Evolutionary conservation across 2,888 invertebrate genomes (phyloP).

Genomic region (Drosophila imparisetae): DNA sequence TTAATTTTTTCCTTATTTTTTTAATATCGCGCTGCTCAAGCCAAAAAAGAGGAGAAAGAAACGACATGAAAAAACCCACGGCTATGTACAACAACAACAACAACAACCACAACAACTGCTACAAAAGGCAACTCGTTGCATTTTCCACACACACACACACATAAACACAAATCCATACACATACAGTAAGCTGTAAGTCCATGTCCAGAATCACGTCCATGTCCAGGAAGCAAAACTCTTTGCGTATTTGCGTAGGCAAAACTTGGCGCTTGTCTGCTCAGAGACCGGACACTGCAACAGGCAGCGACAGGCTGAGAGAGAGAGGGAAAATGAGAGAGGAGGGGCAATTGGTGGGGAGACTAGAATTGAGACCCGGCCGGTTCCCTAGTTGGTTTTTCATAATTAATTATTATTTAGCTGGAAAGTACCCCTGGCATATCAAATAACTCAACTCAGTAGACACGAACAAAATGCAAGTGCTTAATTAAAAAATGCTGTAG

Average conservation of each 20-base stretch:
- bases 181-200: conserved; percentile 39
- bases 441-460: conserved; percentile 44
- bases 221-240: conserved; percentile 72
- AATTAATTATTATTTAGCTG: conserved; percentile 79
- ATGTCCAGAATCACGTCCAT: conserved; percentile 59
- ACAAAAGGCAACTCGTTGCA: conserved; percentile 54
- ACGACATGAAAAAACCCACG: conserved; percentile 71
- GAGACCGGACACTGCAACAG: conserved; percentile 18
- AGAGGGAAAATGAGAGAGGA: background rate
- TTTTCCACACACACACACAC: conserved; percentile 37
- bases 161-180: conserved; percentile 14
- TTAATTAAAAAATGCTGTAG: conserved; percentile 43
- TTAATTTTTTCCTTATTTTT: conserved; percentile 75
- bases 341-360: background rate
- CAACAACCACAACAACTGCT: conserved; percentile 14
- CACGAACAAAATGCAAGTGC: conserved; percentile 37
- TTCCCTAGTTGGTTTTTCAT: conserved; percentile 62
- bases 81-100: conserved; percentile 64
- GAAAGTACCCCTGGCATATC: conserved; percentile 64
- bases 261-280: conserved; percentile 69
- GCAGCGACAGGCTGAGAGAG: background rate
- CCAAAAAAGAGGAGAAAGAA: conserved; percentile 44
- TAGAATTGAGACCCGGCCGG: conserved; percentile 44
- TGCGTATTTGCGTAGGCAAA: conserved; percentile 80
- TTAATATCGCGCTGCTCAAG: conserved; percentile 67